phyloP scores from a whole-genome alignment of 2,113 vertebrate species.

The Macheiramphus alcinus region DNA sequence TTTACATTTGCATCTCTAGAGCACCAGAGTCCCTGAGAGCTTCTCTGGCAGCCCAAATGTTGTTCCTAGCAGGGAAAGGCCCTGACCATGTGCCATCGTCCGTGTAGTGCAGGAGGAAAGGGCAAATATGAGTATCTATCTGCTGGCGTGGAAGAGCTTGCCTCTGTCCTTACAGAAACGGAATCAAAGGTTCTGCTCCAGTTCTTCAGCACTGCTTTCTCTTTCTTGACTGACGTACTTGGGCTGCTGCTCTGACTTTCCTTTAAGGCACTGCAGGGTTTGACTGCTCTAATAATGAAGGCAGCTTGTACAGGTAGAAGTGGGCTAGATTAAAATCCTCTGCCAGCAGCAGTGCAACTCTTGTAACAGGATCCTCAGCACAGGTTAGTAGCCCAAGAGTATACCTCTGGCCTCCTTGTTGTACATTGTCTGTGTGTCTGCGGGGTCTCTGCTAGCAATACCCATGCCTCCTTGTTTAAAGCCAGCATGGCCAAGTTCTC shows the following conservation, averaged over 20 bases:
- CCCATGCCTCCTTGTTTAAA: not conserved
- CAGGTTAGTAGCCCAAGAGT: not conserved
- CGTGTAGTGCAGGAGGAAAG: not conserved
- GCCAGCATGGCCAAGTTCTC: not conserved
- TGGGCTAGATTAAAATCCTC: not conserved
- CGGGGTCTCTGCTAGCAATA: not conserved
- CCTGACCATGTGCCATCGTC: not conserved
- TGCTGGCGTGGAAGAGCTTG: not conserved
- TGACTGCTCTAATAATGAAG: not conserved
- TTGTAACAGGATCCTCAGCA: not conserved
- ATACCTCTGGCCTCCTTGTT: not conserved
- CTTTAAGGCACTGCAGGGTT: not conserved
- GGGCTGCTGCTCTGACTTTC: not conserved
- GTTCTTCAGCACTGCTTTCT: not conserved
- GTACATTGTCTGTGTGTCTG: accelerated
- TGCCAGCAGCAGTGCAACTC: not conserved
- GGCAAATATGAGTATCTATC: not conserved
- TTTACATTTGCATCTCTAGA: not conserved
- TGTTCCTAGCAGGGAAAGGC: not conserved
- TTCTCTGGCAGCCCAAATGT: not conserved
- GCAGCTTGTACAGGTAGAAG: not conserved
- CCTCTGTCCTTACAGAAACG: not conserved
- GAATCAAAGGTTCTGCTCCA: not conserved
- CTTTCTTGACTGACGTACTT: not conserved
- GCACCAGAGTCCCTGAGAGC: not conserved